These are phyloP conservation scores for Limnephilus rhombicus DNA, from an alignment of 2,888 invertebrate genomes.

Conservation along the genomic window DNA sequence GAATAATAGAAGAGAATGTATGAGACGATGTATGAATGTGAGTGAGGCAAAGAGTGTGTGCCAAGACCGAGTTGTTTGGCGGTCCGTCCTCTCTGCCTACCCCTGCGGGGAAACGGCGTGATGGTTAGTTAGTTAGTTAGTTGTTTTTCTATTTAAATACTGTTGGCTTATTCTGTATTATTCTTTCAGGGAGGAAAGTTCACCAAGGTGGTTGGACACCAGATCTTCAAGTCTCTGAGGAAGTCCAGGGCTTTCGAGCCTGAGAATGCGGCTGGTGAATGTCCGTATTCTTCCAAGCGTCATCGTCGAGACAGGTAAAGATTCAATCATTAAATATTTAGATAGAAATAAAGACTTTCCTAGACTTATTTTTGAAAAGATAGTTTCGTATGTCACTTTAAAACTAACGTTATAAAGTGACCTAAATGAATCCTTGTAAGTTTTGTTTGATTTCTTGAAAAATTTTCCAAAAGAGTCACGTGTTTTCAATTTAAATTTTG, in stretches of 20 bases:
- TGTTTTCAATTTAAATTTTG: not conserved
- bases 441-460: too few relatives aligned
- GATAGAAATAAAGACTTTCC: not conserved
- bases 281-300: slow-evolving; percentile 45
- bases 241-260: slow-evolving; percentile 46
- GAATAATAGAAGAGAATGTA: too few relatives aligned
- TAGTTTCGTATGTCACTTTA: not conserved
- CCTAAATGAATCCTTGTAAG: not conserved
- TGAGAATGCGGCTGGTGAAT: slow-evolving; percentile 44
- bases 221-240: slow-evolving; percentile 51
- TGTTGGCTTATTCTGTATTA: not conserved
- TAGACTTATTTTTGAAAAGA: not conserved
- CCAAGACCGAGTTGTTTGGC: too few relatives aligned
- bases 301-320: slow-evolving; percentile 51
- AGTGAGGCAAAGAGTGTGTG: too few relatives aligned
- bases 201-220: slow-evolving; percentile 34
- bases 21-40: too few relatives aligned
- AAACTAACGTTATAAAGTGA: not conserved
- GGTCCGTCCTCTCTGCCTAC: too few relatives aligned
- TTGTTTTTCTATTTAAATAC: not conserved
- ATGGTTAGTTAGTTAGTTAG: too few relatives aligned
- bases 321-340: not conserved
- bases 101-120: too few relatives aligned
- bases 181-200: slow-evolving; percentile 51
- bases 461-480: not conserved